Evolutionary conservation across 2,888 invertebrate genomes (phyloP).

Genomic region (Cephus pulcher): DNA sequence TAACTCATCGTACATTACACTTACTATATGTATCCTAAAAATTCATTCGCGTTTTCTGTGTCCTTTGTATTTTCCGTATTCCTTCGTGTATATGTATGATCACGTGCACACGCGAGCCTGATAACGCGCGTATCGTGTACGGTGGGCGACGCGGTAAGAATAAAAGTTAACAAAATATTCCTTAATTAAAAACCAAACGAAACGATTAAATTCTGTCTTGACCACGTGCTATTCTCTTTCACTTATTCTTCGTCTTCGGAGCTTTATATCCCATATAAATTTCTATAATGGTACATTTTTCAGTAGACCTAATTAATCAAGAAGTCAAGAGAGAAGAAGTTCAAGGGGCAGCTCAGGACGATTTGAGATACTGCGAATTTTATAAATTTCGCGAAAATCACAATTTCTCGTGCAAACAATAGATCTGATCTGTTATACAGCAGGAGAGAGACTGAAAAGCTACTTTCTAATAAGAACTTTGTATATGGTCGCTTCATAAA

Average conservation of each 20-base stretch:
- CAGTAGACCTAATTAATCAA: background rate
- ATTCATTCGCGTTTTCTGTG: slow-evolving; percentile 16
- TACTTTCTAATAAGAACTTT: background rate
- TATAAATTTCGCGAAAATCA: background rate
- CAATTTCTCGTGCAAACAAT: background rate
- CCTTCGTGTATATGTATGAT: background rate
- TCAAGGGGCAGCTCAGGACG: background rate
- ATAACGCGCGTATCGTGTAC: background rate
- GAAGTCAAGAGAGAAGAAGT: background rate
- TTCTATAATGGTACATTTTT: background rate
- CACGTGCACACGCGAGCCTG: background rate
- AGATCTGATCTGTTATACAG: background rate
- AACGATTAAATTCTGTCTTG: background rate
- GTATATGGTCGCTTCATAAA: background rate
- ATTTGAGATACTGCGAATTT: background rate
- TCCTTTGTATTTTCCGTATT: background rate
- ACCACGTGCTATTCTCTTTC: slow-evolving; percentile 12
- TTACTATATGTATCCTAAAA: slow-evolving; percentile 22
- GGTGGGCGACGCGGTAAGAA: background rate
- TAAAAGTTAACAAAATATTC: background rate
- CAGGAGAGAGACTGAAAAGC: background rate
- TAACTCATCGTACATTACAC: slow-evolving; percentile 15
- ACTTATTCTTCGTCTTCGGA: slow-evolving; percentile 11
- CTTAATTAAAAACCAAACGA: background rate
- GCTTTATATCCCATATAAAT: background rate